Conservation (phyloP, 2,888 invertebrate species). For the Pemphredon lugubris region DNA sequence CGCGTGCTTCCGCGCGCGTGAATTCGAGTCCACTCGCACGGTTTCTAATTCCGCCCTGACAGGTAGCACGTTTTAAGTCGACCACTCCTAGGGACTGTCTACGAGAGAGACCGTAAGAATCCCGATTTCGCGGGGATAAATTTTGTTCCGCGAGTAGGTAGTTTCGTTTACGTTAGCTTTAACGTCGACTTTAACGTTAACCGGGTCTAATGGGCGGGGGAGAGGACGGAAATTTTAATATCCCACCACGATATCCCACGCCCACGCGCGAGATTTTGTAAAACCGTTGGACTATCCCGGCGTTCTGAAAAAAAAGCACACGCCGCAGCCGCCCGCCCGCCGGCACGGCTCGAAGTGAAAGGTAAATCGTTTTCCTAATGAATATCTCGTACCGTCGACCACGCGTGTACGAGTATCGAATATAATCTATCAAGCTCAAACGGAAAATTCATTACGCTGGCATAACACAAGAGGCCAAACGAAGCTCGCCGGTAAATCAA, state of each 20-base stretch:
- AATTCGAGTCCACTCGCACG: conserved; percentile 9
- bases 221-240: too few species aligned
- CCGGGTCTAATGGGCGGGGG: too few species aligned
- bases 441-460: conserved; percentile 15
- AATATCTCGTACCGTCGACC: conserved; percentile 29
- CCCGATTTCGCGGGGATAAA: neutral
- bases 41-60: conserved; percentile 21
- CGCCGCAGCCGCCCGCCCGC: too few species aligned
- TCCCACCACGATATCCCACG: too few species aligned
- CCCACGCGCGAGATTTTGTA: too few species aligned
- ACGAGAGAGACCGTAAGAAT: neutral
- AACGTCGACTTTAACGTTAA: too few species aligned
- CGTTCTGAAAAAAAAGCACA: too few species aligned
- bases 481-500: too few species aligned
- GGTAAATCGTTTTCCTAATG: conserved; percentile 50
- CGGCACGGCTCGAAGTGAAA: conserved; percentile 41
- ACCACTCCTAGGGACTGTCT: neutral
- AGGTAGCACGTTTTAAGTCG: conserved; percentile 3
- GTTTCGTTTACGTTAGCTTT: too few species aligned
- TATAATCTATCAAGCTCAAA: conserved; percentile 23
- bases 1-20: neutral
- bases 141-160: too few species aligned
- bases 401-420: conserved; percentile 29
- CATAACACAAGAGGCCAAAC: neutral
- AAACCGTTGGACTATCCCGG: too few species aligned